A percentile compares a stretch with the other conserved stretches of the same genome.
Conservation (phyloP, 2,797 vertebrate genomes). For the Periophthalmus magnuspinnatus region DNA sequence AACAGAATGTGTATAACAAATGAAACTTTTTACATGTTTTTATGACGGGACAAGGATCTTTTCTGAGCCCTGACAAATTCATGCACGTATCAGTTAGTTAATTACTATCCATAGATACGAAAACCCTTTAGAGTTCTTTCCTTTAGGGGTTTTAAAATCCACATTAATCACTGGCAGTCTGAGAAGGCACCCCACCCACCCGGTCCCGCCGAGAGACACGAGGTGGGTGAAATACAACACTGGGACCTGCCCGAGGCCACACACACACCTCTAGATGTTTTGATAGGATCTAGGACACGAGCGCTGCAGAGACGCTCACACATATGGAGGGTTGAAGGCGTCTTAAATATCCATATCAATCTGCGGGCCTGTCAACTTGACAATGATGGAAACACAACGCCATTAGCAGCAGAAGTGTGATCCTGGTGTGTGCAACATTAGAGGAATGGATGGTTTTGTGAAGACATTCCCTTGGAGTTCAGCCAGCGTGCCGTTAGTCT, state of each 20-base stretch:
- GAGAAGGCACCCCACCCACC: slow-evolving; percentile 19
- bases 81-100: background rate
- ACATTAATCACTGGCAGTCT: slow-evolving; percentile 44
- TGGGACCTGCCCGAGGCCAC: slow-evolving; percentile 43
- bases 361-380: slow-evolving; percentile 72
- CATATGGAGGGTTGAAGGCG: slow-evolving; percentile 70
- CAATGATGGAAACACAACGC: slow-evolving; percentile 76
- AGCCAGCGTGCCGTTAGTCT: slow-evolving; percentile 17
- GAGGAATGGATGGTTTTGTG: slow-evolving; percentile 62
- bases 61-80: background rate
- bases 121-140: slow-evolving; percentile 36
- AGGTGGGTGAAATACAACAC: slow-evolving; percentile 57
- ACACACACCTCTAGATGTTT: slow-evolving; percentile 41
- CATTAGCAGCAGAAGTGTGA: slow-evolving; percentile 51
- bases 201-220: slow-evolving; percentile 28
- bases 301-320: slow-evolving; percentile 60
- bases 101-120: slow-evolving; percentile 16
- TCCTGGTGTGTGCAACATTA: slow-evolving; percentile 67
- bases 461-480: slow-evolving; percentile 52
- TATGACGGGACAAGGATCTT: background rate
- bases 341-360: slow-evolving; percentile 82
- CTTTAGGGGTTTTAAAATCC: slow-evolving; percentile 41
- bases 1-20: background rate
- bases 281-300: slow-evolving; percentile 52
- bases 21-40: slow-evolving; percentile 3